Base-by-base conservation (phyloP, 2,797 vertebrate genomes). In the Octomys mimax region DNA sequence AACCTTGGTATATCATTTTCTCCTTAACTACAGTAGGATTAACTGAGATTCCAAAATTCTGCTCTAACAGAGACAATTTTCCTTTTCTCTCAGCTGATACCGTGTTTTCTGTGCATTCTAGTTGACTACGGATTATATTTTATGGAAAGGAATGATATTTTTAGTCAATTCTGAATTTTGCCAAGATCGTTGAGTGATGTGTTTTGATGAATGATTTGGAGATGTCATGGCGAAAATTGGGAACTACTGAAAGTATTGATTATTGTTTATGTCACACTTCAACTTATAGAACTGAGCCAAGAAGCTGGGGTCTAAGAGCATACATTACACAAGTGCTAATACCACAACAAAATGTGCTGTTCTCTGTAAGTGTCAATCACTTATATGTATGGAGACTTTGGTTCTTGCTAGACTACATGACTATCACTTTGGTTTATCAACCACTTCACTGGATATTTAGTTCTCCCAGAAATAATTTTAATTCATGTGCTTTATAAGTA, bases 41-140 rank as follows among this genome's bases (percentile, higher is more conserved):
- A 83, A 33, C 78, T 95, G 84, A 88, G 36, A 77, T 62, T 86
- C 33, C 77, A 87, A 66, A 68, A 91, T 92, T 79, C 70, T 78
- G 89, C 88, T 95, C 83, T 96, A 95, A 86, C 49, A 87, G n/a
- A 96, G n/a, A 80, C 5, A 77, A 22, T 83, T 94, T 88, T 84
- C 54, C 24, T 91, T 84, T 26, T 22, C 22, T 96, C 62, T 83
- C 39, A 89, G 46, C 79, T 86, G 80, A 61, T 91, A 31, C 26
- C 94, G 22, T 88, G 36, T 89, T 92, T 91, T 68, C 89, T 86
- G 18, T 95, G 73, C 92, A 80, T 94, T 94, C 75, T 33, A 86
- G 13, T 95, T 83, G 28, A 81, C 87, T 86, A 28, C n/a, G 31
- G 79, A 94, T 83, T 79, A 75, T 86, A 92, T 92, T 85, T 71